Evolutionary conservation across 2,888 invertebrate species (phyloP).

Genomic region (Cetonia aurata): DNA sequence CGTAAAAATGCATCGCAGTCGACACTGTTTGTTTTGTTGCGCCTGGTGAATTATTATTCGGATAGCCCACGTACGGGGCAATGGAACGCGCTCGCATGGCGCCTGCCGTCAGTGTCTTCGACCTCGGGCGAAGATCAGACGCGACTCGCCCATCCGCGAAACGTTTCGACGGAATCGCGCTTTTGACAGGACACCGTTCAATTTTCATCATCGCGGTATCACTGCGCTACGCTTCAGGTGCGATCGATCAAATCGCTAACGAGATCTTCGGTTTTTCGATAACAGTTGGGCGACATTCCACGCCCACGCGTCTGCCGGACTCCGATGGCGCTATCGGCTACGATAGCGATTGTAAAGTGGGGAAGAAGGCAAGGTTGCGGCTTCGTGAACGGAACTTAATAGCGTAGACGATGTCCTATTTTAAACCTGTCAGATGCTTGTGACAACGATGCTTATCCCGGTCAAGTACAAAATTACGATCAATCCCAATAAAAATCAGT

Average conservation of each 20-base stretch:
- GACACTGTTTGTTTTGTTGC: slow-evolving; percentile 16
- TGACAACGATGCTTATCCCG: too few species aligned
- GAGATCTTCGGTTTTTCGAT: slow-evolving; percentile 29
- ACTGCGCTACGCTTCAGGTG: not conserved
- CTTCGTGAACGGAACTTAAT: too few species aligned
- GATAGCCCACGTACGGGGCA: slow-evolving; percentile 13
- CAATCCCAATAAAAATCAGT: too few species aligned
- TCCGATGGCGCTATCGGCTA: slow-evolving; percentile 11
- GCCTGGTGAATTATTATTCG: slow-evolving; percentile 2
- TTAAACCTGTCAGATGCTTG: too few species aligned
- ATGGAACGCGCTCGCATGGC: slow-evolving; percentile 31
- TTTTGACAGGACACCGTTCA: slow-evolving; percentile 24
- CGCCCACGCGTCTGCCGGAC: slow-evolving; percentile 12
- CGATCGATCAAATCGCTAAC: slow-evolving; percentile 20
- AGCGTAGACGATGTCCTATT: too few species aligned
- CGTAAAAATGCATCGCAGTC: not conserved
- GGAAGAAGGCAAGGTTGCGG: slow-evolving; percentile 6
- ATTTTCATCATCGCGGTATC: slow-evolving; percentile 15
- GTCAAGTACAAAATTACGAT: too few species aligned
- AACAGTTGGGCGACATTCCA: slow-evolving; percentile 35
- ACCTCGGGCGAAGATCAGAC: slow-evolving; percentile 8
- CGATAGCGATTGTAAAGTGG: slow-evolving; percentile 13
- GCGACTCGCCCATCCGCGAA: slow-evolving; percentile 1
- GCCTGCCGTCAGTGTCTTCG: slow-evolving; percentile 12
- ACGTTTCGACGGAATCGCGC: slow-evolving; percentile 23